phyloP scores from a whole-genome alignment of 2,797 vertebrate genomes.

The Borostomias antarcticus region DNA sequence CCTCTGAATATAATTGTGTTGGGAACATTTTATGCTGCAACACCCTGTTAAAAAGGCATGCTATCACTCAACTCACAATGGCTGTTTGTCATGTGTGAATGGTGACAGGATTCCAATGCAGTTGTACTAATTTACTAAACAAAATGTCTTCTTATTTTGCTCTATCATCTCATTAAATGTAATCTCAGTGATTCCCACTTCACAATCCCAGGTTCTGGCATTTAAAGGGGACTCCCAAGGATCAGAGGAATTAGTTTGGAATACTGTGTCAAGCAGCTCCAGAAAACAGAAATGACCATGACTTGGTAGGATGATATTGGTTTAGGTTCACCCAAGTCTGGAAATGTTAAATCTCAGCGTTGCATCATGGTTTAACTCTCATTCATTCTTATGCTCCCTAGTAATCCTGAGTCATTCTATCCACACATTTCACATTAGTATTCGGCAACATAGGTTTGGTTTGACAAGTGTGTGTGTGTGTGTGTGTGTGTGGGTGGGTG shows the following conservation, averaged over 20 bases:
- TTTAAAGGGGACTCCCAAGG: constrained; percentile 1
- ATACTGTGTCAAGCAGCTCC: not conserved
- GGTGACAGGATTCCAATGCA: not conserved
- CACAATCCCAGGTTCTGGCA: not conserved
- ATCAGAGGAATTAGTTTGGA: constrained; percentile 9
- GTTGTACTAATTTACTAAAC: no score
- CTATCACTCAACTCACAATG: not conserved
- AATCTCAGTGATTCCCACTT: no score
- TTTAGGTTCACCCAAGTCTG: no score
- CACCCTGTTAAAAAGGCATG: not conserved
- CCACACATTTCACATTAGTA: no score
- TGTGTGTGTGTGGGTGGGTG: no score
- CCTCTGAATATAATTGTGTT: constrained; percentile 13
- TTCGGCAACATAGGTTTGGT: no score
- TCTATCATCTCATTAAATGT: no score
- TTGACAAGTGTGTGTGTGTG: no score
- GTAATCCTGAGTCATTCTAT: no score
- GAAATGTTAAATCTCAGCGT: constrained; percentile 20
- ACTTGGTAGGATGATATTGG: constrained; percentile 11
- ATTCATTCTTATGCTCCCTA: no score
- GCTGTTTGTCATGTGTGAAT: constrained; percentile 2
- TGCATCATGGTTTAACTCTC: constrained; percentile 5
- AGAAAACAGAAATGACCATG: constrained; percentile 17
- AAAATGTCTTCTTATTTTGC: no score
- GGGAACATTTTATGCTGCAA: not conserved